These are phyloP conservation scores for Polypedilum pembai DNA, from an alignment of 1,140 invertebrate genomes.

Conservation along the genomic window DNA sequence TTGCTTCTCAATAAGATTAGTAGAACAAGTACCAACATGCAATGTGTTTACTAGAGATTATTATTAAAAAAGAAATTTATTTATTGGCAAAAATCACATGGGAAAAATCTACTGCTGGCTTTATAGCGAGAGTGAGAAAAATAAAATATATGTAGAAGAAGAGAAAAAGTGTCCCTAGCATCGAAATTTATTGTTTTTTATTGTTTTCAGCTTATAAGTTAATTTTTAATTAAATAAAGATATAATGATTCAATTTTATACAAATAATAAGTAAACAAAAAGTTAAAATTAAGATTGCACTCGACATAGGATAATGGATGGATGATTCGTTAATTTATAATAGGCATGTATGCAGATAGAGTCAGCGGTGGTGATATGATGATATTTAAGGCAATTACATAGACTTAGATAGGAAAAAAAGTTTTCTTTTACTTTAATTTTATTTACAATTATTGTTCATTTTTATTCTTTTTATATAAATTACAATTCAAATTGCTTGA, in stretches of 20 bases:
- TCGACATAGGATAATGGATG: slow-evolving; percentile 1
- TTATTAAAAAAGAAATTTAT: background rate
- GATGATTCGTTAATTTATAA: background rate
- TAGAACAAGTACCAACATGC: slow-evolving; percentile 23
- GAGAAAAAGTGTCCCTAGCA: background rate
- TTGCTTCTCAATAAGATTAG: slow-evolving; percentile 19
- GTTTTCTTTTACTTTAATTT: background rate
- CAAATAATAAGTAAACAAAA: background rate
- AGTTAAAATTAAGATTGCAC: background rate
- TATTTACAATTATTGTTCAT: slow-evolving; percentile 4
- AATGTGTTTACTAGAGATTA: background rate
- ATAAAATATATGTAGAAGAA: background rate
- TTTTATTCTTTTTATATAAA: background rate
- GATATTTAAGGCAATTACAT: background rate
- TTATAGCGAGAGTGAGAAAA: background rate
- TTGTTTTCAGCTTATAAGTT: background rate
- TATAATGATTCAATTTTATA: background rate
- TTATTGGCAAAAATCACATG: background rate
- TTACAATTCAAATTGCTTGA: background rate
- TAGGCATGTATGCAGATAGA: background rate
- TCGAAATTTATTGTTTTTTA: background rate
- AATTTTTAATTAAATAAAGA: background rate
- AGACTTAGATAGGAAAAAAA: background rate
- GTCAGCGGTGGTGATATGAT: background rate
- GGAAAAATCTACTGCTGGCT: background rate